Evolutionary conservation across 2,797 vertebrate genomes (phyloP).

Genomic region (Sebastolobus altivelis): DNA sequence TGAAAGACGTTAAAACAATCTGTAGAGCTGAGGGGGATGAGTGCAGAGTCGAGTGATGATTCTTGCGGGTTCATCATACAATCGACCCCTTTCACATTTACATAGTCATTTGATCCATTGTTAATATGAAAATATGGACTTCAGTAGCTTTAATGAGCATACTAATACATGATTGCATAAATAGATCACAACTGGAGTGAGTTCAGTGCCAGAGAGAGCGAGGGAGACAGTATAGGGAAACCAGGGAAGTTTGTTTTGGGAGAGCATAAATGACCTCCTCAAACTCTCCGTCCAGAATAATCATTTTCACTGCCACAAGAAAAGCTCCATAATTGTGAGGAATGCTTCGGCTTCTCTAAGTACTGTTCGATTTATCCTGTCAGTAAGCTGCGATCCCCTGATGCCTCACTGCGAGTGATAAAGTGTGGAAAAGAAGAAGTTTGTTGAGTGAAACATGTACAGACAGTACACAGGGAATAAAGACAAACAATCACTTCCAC

Average conservation of each 20-base stretch:
- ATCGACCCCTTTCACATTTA: not conserved
- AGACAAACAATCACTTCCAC: constrained; percentile 31
- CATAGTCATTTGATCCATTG: not conserved
- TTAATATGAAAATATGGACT: constrained; percentile 1
- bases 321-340: constrained; percentile 71
- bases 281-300: constrained; percentile 69
- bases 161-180: not conserved
- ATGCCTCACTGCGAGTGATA: constrained; percentile 36
- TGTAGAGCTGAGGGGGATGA: too few species aligned
- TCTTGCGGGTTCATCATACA: not conserved
- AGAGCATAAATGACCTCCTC: constrained; percentile 52
- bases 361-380: constrained; percentile 61
- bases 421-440: constrained; percentile 38
- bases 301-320: constrained; percentile 71
- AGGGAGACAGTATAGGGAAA: not conserved
- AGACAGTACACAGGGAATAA: constrained; percentile 32
- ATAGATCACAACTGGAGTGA: constrained; percentile 17
- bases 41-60: not conserved
- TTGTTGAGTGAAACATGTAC: constrained; percentile 45
- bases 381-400: constrained; percentile 59
- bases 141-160: not conserved
- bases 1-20: not conserved
- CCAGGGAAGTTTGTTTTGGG: constrained; percentile 49
- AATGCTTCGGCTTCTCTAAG: constrained; percentile 68
- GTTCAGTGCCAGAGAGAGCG: constrained; percentile 4